Conservation (phyloP, 2,113 vertebrate genomes). For the Todiramphus chloris region DNA sequence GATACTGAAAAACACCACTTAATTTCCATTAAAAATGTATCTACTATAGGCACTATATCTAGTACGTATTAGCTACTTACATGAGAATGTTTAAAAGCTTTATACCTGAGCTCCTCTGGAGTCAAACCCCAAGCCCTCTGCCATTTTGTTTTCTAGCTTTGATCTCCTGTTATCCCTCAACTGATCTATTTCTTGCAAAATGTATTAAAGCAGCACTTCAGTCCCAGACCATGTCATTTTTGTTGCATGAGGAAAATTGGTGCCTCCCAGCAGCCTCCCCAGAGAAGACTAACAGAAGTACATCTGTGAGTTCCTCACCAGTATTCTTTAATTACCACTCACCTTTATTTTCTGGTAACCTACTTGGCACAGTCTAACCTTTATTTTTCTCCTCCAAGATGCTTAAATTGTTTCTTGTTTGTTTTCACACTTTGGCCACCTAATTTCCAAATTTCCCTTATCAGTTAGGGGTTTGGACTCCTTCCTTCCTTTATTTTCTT, state of each 20-base stretch:
- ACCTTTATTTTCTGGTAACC: not conserved
- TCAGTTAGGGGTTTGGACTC: not conserved
- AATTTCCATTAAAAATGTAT: not conserved
- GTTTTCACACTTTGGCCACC: not conserved
- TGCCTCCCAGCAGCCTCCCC: not conserved
- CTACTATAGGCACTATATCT: not conserved
- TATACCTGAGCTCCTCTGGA: not conserved
- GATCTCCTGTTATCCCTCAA: not conserved
- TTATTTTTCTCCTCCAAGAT: not conserved
- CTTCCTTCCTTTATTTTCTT: no score
- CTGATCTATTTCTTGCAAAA: not conserved
- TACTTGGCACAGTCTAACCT: not conserved
- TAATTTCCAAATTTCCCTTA: not conserved
- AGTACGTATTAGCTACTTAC: not conserved
- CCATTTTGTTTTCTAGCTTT: not conserved
- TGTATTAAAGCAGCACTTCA: not conserved
- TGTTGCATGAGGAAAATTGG: not conserved
- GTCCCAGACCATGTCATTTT: not conserved
- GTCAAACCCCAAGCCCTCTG: not conserved
- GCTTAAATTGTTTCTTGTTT: not conserved
- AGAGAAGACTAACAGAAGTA: not conserved
- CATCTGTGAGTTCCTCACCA: not conserved
- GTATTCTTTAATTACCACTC: not conserved
- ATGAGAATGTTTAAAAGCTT: not conserved
- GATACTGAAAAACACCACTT: not conserved